Evolutionary conservation across 2,888 invertebrate genomes (phyloP).

Genomic region (Flexamia atlantica): DNA sequence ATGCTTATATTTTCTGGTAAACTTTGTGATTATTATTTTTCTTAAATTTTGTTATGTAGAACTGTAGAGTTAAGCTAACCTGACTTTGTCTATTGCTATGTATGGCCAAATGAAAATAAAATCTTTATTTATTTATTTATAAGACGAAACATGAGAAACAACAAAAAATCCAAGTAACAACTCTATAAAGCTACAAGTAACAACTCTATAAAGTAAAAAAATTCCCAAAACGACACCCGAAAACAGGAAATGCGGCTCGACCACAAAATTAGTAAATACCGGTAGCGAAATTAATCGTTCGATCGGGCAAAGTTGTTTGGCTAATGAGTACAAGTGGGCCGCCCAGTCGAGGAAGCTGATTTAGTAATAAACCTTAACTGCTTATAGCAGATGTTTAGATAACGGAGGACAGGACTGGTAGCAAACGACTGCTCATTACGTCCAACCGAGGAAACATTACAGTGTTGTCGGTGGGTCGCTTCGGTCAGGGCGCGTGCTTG

Average conservation of each 20-base stretch:
- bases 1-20: too few relatives aligned
- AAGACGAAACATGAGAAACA: too few relatives aligned
- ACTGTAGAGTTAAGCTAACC: too few relatives aligned
- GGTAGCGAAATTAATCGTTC: constrained; percentile 20
- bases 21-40: too few relatives aligned
- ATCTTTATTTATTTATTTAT: too few relatives aligned
- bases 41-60: too few relatives aligned
- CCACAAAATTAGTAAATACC: neutral
- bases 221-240: neutral
- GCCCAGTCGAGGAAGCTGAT: neutral
- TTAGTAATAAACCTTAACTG: constrained; percentile 32
- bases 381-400: constrained; percentile 30
- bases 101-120: too few relatives aligned
- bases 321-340: neutral
- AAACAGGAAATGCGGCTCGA: neutral
- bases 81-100: too few relatives aligned
- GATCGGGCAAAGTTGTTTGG: neutral
- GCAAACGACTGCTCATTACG: neutral
- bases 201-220: too few relatives aligned
- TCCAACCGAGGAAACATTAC: constrained; percentile 2
- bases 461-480: neutral
- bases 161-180: too few relatives aligned
- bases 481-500: neutral
- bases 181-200: too few relatives aligned
- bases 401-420: neutral